Conservation (phyloP, 1,140 invertebrate species). For the Zelostemma sp. region DNA sequence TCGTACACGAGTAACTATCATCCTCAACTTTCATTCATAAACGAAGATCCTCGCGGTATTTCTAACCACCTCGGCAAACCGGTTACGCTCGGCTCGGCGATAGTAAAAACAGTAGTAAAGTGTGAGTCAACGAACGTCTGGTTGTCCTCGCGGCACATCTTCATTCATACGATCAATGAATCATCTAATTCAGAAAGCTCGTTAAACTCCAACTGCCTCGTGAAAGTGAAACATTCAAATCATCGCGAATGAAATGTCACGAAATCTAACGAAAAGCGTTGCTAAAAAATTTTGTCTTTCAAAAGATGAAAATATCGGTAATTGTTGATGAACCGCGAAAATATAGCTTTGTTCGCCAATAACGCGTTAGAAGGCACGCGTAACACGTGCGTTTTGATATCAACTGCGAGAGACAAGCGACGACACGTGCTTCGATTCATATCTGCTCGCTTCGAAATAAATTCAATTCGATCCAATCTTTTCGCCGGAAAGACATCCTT, state of each 20-base stretch:
- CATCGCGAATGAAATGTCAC: too few relatives aligned
- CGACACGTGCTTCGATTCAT: constrained; percentile 21
- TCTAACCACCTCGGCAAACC: constrained; percentile 50
- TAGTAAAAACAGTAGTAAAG: constrained; percentile 51
- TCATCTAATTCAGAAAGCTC: constrained; percentile 4
- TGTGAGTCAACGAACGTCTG: constrained; percentile 45
- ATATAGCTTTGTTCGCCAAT: constrained; percentile 32
- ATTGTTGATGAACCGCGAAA: constrained; percentile 50
- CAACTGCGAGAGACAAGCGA: constrained; percentile 12
- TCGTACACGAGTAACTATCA: constrained; percentile 25
- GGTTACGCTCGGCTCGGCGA: constrained; percentile 49
- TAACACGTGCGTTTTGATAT: constrained; percentile 37
- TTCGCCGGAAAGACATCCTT: constrained; percentile 40
- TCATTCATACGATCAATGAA: constrained; percentile 57
- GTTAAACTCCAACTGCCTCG: neutral
- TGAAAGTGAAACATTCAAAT: neutral
- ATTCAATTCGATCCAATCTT: constrained; percentile 16
- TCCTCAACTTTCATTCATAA: constrained; percentile 57
- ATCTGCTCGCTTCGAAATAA: constrained; percentile 22
- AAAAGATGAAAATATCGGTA: constrained; percentile 49
- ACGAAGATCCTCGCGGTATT: constrained; percentile 41
- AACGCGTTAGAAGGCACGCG: constrained; percentile 34
- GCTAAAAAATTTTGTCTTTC: too few relatives aligned
- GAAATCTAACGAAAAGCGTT: too few relatives aligned
- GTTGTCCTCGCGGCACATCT: constrained; percentile 51